Conservation (phyloP, 2,113 vertebrate genomes). For the Notiomystis cincta region DNA sequence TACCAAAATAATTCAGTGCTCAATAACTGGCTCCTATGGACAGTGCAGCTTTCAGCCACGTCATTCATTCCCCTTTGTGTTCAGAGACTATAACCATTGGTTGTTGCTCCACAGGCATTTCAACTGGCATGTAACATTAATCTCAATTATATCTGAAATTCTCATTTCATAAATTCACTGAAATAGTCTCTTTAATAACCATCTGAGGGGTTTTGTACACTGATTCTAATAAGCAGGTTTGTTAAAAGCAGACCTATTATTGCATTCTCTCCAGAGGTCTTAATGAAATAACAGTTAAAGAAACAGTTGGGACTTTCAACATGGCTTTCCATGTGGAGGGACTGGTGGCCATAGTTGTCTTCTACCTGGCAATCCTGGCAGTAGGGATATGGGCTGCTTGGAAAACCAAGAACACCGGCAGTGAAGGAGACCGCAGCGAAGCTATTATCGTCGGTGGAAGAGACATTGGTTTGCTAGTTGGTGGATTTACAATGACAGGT, state of each 20-base stretch:
- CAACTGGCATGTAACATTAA: neutral
- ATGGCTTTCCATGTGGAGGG: slow-evolving; percentile 91
- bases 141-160: neutral
- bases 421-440: slow-evolving; percentile 82
- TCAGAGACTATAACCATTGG: neutral
- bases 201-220: neutral
- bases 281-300: slow-evolving; percentile 76
- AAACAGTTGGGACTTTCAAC: slow-evolving; percentile 59
- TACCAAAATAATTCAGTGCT: neutral
- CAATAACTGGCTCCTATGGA: neutral
- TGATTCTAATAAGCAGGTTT: neutral
- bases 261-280: slow-evolving; percentile 66
- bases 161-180: neutral
- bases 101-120: neutral
- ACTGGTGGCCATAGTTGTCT: slow-evolving; percentile 89
- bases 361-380: slow-evolving; percentile 89
- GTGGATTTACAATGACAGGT: slow-evolving; percentile 98
- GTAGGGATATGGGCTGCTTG: slow-evolving; percentile 98
- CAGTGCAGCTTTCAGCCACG: neutral
- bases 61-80: neutral
- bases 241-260: neutral
- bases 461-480: slow-evolving; percentile 94
- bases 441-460: slow-evolving; percentile 94
- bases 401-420: slow-evolving; percentile 90
- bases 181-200: neutral